These are phyloP conservation scores for Dorcus parallelipipedus DNA, from an alignment of 2,888 invertebrate species.

Conservation along the genomic window DNA sequence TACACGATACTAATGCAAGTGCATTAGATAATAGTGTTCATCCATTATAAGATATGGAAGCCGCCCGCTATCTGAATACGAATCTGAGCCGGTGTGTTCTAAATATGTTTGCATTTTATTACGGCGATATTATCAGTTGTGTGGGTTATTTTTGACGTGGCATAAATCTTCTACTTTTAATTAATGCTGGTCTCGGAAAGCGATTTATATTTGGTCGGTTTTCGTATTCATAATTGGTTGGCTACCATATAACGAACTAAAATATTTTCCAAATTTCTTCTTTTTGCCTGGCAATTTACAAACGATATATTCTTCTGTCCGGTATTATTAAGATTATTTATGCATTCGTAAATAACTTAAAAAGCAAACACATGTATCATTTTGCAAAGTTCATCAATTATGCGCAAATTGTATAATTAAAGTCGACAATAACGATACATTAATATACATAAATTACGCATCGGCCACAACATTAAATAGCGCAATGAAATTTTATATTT, in stretches of 20 bases:
- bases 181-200: slow-evolving; percentile 43
- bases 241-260: slow-evolving; percentile 12
- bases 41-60: slow-evolving; percentile 13
- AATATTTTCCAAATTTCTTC: slow-evolving; percentile 8
- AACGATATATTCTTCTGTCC: too few relatives aligned
- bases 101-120: slow-evolving; percentile 49
- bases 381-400: slow-evolving; percentile 1
- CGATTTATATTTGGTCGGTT: slow-evolving; percentile 28
- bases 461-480: not conserved
- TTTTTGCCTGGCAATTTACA: not conserved
- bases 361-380: not conserved
- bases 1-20: slow-evolving; percentile 30
- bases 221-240: slow-evolving; percentile 39
- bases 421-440: not conserved
- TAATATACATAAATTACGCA: not conserved
- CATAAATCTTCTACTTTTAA: slow-evolving; percentile 48
- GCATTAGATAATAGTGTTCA: slow-evolving; percentile 41
- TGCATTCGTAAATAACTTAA: not conserved
- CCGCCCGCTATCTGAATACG: not conserved
- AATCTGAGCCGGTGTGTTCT: slow-evolving; percentile 27
- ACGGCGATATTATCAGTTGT: slow-evolving; percentile 47
- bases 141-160: slow-evolving; percentile 48
- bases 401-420: not conserved
- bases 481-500: too few relatives aligned
- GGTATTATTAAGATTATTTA: not conserved